phyloP scores from a whole-genome alignment of 2,888 invertebrate species.

The Catotricha subobsoleta region DNA sequence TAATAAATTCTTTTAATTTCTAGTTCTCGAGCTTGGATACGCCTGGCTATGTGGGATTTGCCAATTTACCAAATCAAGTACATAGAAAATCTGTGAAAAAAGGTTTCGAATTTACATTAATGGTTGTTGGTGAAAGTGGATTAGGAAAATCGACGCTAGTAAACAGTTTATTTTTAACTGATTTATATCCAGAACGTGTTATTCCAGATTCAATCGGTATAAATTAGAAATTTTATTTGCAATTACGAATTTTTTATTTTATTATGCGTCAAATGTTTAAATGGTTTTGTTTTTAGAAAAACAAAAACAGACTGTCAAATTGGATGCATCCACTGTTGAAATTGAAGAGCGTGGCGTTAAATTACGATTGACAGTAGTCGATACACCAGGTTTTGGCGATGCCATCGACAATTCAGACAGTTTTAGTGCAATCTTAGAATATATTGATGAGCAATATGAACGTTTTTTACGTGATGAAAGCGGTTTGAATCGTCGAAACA shows the following conservation, averaged over 20 bases:
- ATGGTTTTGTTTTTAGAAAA: conserved; percentile 45
- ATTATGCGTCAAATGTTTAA: neutral
- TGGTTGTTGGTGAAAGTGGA: conserved; percentile 88
- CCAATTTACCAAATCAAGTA: conserved; percentile 91
- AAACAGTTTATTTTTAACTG: conserved; percentile 85
- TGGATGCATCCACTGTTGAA: conserved; percentile 90
- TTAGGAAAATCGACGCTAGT: conserved; percentile 91
- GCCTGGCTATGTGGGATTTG: conserved; percentile 58
- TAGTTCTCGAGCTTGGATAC: conserved; percentile 73
- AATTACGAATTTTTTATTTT: conserved; percentile 10
- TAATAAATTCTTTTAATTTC: conserved; percentile 15
- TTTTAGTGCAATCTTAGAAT: conserved; percentile 81
- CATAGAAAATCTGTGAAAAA: conserved; percentile 95
- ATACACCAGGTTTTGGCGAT: conserved; percentile 92
- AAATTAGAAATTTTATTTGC: no score
- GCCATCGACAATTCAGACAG: conserved; percentile 88
- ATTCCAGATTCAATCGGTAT: conserved; percentile 77
- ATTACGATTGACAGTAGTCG: conserved; percentile 78
- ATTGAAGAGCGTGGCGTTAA: conserved; percentile 93
- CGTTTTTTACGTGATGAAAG: conserved; percentile 81
- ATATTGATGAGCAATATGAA: conserved; percentile 95
- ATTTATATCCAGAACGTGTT: conserved; percentile 83
- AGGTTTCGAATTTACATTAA: conserved; percentile 92
- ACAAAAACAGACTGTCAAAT: conserved; percentile 77
- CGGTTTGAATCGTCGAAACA: conserved; percentile 87